These are phyloP conservation scores for Guaruba guarouba DNA, from an alignment of 2,113 vertebrate species.

Conservation along the genomic window DNA sequence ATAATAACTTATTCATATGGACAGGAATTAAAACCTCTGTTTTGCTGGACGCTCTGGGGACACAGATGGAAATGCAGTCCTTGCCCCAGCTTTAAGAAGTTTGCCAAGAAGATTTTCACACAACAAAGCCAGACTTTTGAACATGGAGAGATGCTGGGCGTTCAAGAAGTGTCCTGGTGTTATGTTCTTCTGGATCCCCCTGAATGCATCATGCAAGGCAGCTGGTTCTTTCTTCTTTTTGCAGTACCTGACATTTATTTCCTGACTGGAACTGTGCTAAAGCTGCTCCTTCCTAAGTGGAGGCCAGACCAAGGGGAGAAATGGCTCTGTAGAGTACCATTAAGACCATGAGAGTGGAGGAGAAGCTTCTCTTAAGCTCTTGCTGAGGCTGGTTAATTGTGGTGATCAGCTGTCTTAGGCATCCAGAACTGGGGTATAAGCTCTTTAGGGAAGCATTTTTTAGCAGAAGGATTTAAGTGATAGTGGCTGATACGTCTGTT, in stretches of 20 bases:
- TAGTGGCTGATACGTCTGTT: slow-evolving; percentile 41
- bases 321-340: background rate
- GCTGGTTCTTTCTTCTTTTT: background rate
- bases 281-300: background rate
- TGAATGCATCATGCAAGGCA: background rate
- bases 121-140: background rate
- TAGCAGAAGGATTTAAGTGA: slow-evolving; percentile 38
- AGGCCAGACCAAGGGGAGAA: background rate
- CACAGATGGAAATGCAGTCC: background rate
- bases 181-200: background rate
- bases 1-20: background rate
- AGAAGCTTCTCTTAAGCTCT: background rate
- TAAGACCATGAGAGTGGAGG: background rate
- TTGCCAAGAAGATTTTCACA: rapidly evolving
- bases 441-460: slow-evolving; percentile 45
- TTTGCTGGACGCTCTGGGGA: background rate
- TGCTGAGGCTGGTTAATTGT: background rate
- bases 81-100: background rate
- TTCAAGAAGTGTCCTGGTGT: background rate
- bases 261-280: background rate
- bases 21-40: background rate
- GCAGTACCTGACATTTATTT: slow-evolving; percentile 38
- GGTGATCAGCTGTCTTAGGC: background rate
- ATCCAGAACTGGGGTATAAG: background rate
- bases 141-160: background rate